phyloP scores from a whole-genome alignment of 92 coral and sea anemone genomes.

The Epizoanthus rinbou region DNA sequence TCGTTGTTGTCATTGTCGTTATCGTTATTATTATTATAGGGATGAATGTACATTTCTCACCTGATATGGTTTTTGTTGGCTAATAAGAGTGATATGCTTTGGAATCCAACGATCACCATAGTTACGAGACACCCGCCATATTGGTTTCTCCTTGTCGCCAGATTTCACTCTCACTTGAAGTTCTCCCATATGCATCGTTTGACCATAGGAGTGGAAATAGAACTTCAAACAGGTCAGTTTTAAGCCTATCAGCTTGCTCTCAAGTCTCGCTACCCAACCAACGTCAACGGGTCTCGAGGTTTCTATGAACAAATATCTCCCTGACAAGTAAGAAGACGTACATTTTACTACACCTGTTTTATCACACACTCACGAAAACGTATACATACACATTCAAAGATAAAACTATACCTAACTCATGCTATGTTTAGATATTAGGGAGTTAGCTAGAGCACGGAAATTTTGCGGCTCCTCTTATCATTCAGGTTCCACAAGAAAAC shows the following conservation, averaged over 20 bases:
- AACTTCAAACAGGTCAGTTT: constrained; percentile 83
- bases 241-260: constrained; percentile 72
- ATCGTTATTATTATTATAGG: no score
- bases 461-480: no score
- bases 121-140: constrained; percentile 65
- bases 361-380: no score
- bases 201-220: constrained; percentile 89
- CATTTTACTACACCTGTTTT: no score
- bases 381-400: no score
- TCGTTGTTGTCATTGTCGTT: no score
- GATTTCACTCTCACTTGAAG: constrained; percentile 63
- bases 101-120: constrained; percentile 75
- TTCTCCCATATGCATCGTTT: constrained; percentile 67
- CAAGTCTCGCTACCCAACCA: constrained; percentile 78
- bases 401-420: no score
- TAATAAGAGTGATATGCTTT: constrained; percentile 59
- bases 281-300: constrained; percentile 75
- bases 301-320: constrained; percentile 81
- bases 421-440: no score
- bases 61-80: constrained; percentile 66
- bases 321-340: constrained; percentile 30
- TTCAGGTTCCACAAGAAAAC: no score
- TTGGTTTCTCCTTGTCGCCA: constrained; percentile 50
- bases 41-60: constrained; percentile 37
- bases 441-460: no score